phyloP scores from a whole-genome alignment of 2,113 vertebrate species.

The Oncorhynchus keta region DNA sequence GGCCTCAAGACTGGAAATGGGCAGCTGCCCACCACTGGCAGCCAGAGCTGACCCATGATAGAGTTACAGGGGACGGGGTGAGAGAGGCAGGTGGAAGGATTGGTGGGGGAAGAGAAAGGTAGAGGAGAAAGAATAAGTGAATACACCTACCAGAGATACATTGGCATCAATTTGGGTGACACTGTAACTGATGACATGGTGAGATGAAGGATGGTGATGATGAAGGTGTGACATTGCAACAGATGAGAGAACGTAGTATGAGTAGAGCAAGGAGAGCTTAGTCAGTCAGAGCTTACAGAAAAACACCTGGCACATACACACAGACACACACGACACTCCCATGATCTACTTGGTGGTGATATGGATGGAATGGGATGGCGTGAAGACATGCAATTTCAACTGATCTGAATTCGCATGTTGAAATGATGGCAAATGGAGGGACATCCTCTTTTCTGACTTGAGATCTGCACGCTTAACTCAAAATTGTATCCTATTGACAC shows the following conservation, averaged over 20 bases:
- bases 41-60: not conserved
- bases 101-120: not conserved
- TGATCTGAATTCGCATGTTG: not conserved
- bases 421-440: too few species aligned
- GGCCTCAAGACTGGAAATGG: slow-evolving; percentile 78
- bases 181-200: not conserved
- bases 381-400: not conserved
- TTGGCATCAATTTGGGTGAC: not conserved
- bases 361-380: not conserved
- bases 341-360: not conserved
- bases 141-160: not conserved
- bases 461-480: too few species aligned
- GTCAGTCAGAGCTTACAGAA: not conserved
- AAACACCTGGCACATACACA: slow-evolving; percentile 1
- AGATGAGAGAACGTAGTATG: not conserved
- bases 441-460: too few species aligned
- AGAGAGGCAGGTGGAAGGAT: not conserved
- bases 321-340: slow-evolving; percentile 12
- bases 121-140: not conserved
- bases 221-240: not conserved
- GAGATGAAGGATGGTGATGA: not conserved
- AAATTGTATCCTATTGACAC: too few species aligned
- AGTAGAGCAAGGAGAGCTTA: not conserved
- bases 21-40: not conserved
- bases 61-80: not conserved